A percentile compares a stretch with the other conserved stretches of the same genome.
phyloP scores from a whole-genome alignment of 2,888 invertebrate species.

The Limnephilus rhombicus region DNA sequence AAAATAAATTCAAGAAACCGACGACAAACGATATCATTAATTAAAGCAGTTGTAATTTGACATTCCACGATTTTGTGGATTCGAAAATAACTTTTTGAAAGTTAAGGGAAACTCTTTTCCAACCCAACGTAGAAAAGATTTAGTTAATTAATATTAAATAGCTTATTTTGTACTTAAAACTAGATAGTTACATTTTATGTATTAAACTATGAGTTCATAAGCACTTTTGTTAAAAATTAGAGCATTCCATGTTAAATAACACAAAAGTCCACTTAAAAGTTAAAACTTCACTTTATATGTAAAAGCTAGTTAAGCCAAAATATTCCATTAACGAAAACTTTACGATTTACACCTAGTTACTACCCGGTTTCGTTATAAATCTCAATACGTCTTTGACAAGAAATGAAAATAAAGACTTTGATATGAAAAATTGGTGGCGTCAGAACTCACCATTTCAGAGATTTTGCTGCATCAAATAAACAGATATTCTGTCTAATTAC shows the following conservation, averaged over 20 bases:
- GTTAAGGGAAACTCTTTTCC: not conserved
- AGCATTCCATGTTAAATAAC: not conserved
- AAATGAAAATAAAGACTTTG: too few species aligned
- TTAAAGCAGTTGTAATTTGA: not conserved
- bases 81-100: not conserved
- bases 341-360: too few species aligned
- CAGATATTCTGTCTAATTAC: not conserved
- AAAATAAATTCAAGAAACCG: not conserved
- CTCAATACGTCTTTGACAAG: too few species aligned
- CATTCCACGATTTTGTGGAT: not conserved
- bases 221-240: not conserved
- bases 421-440: too few species aligned
- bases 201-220: too few species aligned
- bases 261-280: not conserved
- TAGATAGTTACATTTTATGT: too few species aligned
- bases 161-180: not conserved
- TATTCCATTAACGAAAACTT: too few species aligned
- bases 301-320: not conserved
- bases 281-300: not conserved
- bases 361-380: too few species aligned
- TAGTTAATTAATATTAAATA: not conserved
- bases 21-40: not conserved
- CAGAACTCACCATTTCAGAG: not conserved
- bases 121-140: not conserved
- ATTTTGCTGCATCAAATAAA: not conserved